Conservation (phyloP, 2,113 vertebrate genomes). For the Lophochroa leadbeateri region DNA sequence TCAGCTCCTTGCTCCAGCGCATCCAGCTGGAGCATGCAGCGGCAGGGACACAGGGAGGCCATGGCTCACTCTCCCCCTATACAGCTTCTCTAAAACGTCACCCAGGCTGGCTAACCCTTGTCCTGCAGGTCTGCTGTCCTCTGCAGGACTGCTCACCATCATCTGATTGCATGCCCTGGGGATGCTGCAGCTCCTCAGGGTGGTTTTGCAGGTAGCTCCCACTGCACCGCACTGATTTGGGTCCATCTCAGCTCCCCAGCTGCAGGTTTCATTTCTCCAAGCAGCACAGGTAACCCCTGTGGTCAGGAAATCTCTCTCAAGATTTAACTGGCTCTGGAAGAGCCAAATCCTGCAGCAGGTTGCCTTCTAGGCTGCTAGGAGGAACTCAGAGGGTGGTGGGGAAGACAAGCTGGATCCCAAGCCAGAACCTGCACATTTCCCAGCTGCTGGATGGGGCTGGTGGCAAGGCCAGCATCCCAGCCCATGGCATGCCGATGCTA, state of each 20-base stretch:
- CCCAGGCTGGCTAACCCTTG: not conserved
- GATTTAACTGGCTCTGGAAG: not conserved
- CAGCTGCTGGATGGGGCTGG: not conserved
- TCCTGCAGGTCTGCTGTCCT: not conserved
- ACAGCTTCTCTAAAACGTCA: not conserved
- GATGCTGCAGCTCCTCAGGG: not conserved
- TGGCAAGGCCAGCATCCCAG: not conserved
- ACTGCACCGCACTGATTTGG: not conserved
- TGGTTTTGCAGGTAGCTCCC: not conserved
- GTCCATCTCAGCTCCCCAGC: not conserved
- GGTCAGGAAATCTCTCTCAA: not conserved
- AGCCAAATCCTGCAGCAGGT: not conserved
- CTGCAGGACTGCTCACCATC: not conserved
- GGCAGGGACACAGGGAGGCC: not conserved
- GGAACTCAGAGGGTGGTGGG: accelerated
- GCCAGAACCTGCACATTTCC: not conserved
- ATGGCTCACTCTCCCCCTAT: accelerated
- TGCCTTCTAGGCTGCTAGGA: not conserved
- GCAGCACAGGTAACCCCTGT: not conserved
- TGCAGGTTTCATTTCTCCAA: not conserved
- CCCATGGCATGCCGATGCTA: accelerated
- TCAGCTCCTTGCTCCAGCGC: no score
- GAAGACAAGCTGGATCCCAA: not conserved
- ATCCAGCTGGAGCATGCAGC: not conserved
- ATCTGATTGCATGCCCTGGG: not conserved